Evolutionary conservation across 2,113 vertebrate genomes (phyloP), one percentile per base, ranked within the genome.

Genomic region (Ascaphus truei): DNA sequence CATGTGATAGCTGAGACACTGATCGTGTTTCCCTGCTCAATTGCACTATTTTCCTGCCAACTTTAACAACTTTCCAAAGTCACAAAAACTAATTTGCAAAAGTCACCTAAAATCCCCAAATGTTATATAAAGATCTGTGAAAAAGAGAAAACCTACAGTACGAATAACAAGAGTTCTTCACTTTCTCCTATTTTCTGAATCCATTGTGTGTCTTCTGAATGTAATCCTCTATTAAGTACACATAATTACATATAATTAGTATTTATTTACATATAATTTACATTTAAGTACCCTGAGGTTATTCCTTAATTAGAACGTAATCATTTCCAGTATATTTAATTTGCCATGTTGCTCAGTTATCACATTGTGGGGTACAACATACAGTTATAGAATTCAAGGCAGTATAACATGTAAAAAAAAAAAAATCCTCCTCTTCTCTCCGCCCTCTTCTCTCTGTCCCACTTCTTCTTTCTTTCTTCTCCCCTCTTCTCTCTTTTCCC

Each of bases 231-330:
- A 25, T 20, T 56, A 15, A 20, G 15, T 23, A 55, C 36, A 45
- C 41, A 39, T 55, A 43, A 66, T 56, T 39, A 66, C 3, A 43
- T 18, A 53, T 53, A 66, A 55, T 66, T 66, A 66, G 5, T 9
- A 29, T 27, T 11, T 12, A 61, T 55, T 55, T 31, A 29, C 63
- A 45, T 30, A 25, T 43, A 39, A 65, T 65, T 65, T 29, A 27
- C 48, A 65, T 37, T 58, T 58, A 51, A 22, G 34, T 5, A 45
- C 3, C 16, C 15, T 2, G 10, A n/a, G 20, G 41, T 45, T 45
- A 18, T 10, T 45, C 41, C 41, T 31, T 51, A 7, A 34, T 16
- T 45, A 45, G n/a, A 58, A 16, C 45, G 37, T 7, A 6, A 9
- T 67, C 51, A 56, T 57, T 33, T 33, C 8, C n/a, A n/a, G n/a